These are phyloP conservation scores for Salpingus planirostris DNA, from an alignment of 2,888 invertebrate species.

Conservation along the genomic window DNA sequence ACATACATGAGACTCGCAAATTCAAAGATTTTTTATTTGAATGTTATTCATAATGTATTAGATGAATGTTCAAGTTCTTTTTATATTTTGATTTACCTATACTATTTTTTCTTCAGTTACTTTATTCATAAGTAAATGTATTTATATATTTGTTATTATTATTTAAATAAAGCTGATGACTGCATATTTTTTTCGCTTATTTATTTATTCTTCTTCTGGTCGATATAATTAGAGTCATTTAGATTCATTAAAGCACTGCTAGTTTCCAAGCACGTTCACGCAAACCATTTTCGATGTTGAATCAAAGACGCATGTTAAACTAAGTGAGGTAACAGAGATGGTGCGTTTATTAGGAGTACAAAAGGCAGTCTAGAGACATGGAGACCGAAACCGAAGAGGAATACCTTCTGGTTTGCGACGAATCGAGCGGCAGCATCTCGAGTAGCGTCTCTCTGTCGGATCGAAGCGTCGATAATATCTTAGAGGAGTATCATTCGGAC, in stretches of 20 bases:
- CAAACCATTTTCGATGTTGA: too few relatives aligned
- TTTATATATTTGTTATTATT: slow-evolving; percentile 15
- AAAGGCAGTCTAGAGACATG: slow-evolving; percentile 74
- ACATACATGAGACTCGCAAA: too few relatives aligned
- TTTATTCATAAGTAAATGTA: too few relatives aligned
- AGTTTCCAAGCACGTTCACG: neutral
- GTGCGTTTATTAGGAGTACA: slow-evolving; percentile 56
- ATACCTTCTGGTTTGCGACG: slow-evolving; percentile 47
- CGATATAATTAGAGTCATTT: too few relatives aligned
- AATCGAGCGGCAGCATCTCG: slow-evolving; percentile 65
- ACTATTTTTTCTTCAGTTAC: too few relatives aligned
- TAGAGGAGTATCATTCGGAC: slow-evolving; percentile 79
- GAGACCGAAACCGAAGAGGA: slow-evolving; percentile 68
- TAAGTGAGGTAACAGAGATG: neutral
- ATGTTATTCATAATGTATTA: too few relatives aligned
- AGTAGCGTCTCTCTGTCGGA: slow-evolving; percentile 64
- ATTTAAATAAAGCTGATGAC: slow-evolving; percentile 14
- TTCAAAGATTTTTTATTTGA: too few relatives aligned
- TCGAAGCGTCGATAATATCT: slow-evolving; percentile 70
- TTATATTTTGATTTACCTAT: too few relatives aligned
- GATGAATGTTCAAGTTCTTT: too few relatives aligned
- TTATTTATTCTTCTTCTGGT: slow-evolving; percentile 6
- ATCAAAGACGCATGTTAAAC: too few relatives aligned
- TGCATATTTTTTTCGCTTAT: slow-evolving; percentile 13
- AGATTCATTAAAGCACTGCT: too few relatives aligned